These are phyloP conservation scores for Drosophila seguyi DNA, from an alignment of 1,140 invertebrate species.

Conservation along the genomic window DNA sequence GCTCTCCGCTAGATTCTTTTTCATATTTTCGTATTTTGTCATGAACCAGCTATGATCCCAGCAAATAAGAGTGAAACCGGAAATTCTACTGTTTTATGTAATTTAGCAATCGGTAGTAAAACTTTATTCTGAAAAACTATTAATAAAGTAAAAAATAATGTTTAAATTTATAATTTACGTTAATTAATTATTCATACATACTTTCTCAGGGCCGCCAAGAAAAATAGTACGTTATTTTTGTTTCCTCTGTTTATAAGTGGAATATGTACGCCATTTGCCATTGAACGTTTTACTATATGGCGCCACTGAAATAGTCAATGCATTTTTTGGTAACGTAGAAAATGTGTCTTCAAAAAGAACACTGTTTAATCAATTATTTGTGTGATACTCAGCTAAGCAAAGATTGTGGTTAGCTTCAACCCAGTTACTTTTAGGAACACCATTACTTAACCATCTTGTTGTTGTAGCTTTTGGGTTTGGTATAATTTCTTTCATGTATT, in stretches of 20 bases:
- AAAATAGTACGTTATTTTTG: conserved; percentile 89
- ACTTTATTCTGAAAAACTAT: conserved; percentile 76
- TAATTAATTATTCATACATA: conserved; percentile 80
- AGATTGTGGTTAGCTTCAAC: conserved; percentile 88
- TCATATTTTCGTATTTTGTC: conserved; percentile 83
- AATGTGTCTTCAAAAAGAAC: conserved; percentile 95
- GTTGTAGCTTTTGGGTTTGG: conserved; percentile 90
- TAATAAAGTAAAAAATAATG: not conserved
- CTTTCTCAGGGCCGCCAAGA: conserved; percentile 91
- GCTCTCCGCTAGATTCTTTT: conserved; percentile 86
- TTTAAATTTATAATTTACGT: not conserved
- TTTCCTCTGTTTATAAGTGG: conserved; percentile 92
- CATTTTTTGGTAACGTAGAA: conserved; percentile 91
- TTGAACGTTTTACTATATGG: conserved; percentile 90
- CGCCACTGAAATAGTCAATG: conserved; percentile 92
- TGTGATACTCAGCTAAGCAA: conserved; percentile 96
- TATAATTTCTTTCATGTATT: conserved; percentile 90
- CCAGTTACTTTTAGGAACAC: conserved; percentile 92
- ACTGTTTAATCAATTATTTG: conserved; percentile 94
- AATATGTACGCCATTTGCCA: conserved; percentile 89
- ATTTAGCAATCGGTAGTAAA: conserved; percentile 85
- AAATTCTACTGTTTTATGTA: conserved; percentile 89
- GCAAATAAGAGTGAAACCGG: conserved; percentile 92
- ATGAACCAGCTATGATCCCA: conserved; percentile 95
- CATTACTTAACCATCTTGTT: conserved; percentile 94